Base-by-base conservation (phyloP, 1,140 invertebrate species). In the Campoletis sonorensis region DNA sequence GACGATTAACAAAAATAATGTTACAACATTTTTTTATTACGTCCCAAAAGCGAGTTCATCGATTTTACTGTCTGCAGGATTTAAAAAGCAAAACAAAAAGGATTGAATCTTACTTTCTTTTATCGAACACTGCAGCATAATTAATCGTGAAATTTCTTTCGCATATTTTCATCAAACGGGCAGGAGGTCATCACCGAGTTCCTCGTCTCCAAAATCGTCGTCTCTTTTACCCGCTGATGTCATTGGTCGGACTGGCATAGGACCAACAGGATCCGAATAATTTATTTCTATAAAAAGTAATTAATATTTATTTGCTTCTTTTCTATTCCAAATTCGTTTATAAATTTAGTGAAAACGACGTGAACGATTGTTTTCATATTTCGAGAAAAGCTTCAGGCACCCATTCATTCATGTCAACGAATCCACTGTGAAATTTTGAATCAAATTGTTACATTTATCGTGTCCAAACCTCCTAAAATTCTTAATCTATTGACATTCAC, bases 151-250 rank as follows among this genome's bases (percentile, higher is more conserved):
- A 4, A 61, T 49, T 30, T 73, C 33, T 67, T 68, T 16, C 51
- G 18, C 21, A 71, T 64, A 30, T 21, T 21, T 16, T 33, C 58
- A 77, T 88, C 93, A 96, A 87, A 96, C 95, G 5, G 97, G 97
- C 86, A 98, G 89, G 54, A 98, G 91, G 89, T 97, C 96, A 84
- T 97, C 96, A 10, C 96, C 96, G 23, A 97, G 92, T 90, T 96
- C 95, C 89, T 96, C 96, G 89, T 97, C 95, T 54, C 93, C 96
- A 91, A 97, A 97, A 83, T 97, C 96, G 79, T 97, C 96, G 76
- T 96, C 96, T 77, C 93, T 93, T 87, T 93, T 94, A 45, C 93
- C 93, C 40, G 92, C 92, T 49, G 94, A 95, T 18, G 97, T 98
- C 89, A 96, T 96, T 1, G 97, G 97, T 80, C 97, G 92, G 77